A percentile compares a stretch with the other conserved stretches of the same genome.
Evolutionary conservation across 2,888 invertebrate genomes (phyloP).

Genomic region (Caenorhabditis sp.): DNA sequence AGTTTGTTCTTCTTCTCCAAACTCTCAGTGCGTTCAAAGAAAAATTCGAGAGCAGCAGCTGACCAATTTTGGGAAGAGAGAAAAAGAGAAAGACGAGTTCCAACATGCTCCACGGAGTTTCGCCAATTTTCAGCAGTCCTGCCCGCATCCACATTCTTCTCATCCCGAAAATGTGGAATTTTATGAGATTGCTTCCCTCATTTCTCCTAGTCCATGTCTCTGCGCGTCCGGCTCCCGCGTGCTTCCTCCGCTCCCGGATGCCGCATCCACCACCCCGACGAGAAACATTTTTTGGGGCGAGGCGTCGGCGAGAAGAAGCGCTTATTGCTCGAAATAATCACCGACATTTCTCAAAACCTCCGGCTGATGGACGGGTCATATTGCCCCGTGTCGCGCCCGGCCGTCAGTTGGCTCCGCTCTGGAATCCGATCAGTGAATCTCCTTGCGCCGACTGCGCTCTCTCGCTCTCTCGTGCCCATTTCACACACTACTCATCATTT

Average conservation of each 20-base stretch:
- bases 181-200: constrained; percentile 16
- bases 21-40: constrained; percentile 16
- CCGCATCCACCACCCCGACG: constrained; percentile 33
- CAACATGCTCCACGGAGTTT: constrained; percentile 39
- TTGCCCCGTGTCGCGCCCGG: no score
- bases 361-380: constrained; percentile 51
- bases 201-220: constrained; percentile 6
- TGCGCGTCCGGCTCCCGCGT: not conserved
- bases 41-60: constrained; percentile 36
- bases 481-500: constrained; percentile 52
- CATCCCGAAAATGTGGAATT: not conserved
- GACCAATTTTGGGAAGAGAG: constrained; percentile 15
- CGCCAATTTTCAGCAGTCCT: constrained; percentile 21
- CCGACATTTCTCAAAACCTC: constrained; percentile 44
- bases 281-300: constrained; percentile 43
- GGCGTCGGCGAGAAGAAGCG: not conserved
- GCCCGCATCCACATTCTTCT: not conserved
- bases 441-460: not conserved
- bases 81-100: not conserved
- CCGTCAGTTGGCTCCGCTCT: constrained; percentile 27
- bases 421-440: constrained; percentile 40
- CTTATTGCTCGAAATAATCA: constrained; percentile 32
- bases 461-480: constrained; percentile 32
- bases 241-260: not conserved
- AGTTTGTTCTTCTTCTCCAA: constrained; percentile 4